Evolutionary conservation across 2,113 vertebrate species (phyloP), one percentile per base, ranked within the genome.

Genomic region (Hippocampus barbouri): DNA sequence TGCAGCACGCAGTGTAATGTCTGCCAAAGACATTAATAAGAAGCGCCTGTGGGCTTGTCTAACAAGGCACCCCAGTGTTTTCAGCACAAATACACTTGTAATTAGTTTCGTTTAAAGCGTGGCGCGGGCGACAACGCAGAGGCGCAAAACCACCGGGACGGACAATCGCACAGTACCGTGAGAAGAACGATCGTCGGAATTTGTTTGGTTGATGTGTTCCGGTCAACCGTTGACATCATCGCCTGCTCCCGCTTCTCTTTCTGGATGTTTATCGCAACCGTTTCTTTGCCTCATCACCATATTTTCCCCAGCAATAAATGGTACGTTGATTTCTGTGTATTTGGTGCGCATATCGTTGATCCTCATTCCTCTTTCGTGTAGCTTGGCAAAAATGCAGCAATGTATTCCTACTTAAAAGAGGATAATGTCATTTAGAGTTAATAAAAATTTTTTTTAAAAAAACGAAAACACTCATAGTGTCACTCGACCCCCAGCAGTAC

Each of bases 61-160:
- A 86, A 87, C 84, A 85, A 86, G 88, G 79, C 86, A 80, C 86
- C 87, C 85, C 68, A 76, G 82, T 77, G 86, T 84, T 82, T 85
- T 74, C 49, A 79, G 70, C 73, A 80, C 77, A 86, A 87, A 86
- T 76, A 83, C 72, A 86, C 79, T 85, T 79, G 80, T 87, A 87
- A 87, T 81, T 83, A 80, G 68, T 75, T 86, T 76, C 1, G 6
- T 6, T 38, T 0, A 67, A 83, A 81, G 69, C 60, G 27, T 62
- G 41, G 45, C 51, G 68, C 66, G 54, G 54, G 60, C 2, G 9
- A n/a, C 62, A 61, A 40, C 66, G 76, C 63, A 47, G 70, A 71
- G 71, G 69, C 75, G 68, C 21, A 56, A 10, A 76, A 78, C 73
- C 75, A 47, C 21, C 30, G 25, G 68, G 69, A 75, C 6, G 18